These are phyloP conservation scores for Lomographa bimaculata DNA, from an alignment of 2,888 invertebrate species.

Conservation along the genomic window DNA sequence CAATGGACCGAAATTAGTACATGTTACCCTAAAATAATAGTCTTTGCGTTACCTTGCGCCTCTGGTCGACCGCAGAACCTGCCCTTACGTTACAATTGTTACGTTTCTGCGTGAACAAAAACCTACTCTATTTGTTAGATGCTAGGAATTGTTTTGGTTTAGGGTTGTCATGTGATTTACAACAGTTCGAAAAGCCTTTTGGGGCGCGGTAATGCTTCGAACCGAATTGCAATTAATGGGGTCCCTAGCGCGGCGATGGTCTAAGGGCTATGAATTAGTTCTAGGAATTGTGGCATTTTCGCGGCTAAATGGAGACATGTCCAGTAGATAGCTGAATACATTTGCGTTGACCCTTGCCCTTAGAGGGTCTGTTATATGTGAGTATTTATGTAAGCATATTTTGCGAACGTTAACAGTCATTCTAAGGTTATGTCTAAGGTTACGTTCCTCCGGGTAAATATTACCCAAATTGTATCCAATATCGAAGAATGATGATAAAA, in stretches of 20 bases:
- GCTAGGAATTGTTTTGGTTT: conserved; percentile 45
- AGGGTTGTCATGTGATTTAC: conserved; percentile 55
- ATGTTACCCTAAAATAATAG: conserved; percentile 63
- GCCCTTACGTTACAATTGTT: conserved; percentile 62
- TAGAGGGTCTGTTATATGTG: too few relatives aligned
- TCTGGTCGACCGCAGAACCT: conserved; percentile 49
- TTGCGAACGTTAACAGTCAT: too few relatives aligned
- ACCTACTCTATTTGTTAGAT: conserved; percentile 38
- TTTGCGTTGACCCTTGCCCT: neutral
- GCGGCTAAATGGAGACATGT: neutral
- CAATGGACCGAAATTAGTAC: conserved; percentile 60
- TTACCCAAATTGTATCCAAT: too few relatives aligned
- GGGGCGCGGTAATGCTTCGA: conserved; percentile 68
- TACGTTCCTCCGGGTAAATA: too few relatives aligned
- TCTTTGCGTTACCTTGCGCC: conserved; percentile 51
- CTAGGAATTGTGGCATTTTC: conserved; percentile 26
- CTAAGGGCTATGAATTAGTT: conserved; percentile 41
- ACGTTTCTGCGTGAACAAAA: conserved; percentile 36
- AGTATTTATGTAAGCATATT: too few relatives aligned
- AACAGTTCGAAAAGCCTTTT: conserved; percentile 59
- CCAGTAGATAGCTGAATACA: neutral
- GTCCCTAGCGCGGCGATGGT: conserved; percentile 51
- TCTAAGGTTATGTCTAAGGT: too few relatives aligned
- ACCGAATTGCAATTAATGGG: conserved; percentile 77
- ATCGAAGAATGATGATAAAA: too few relatives aligned